A percentile compares a stretch with the other conserved stretches of the same genome.
phyloP scores from a whole-genome alignment of 35 echinoderm and acorn worm species.

The Heliocidaris erythrogramma region DNA sequence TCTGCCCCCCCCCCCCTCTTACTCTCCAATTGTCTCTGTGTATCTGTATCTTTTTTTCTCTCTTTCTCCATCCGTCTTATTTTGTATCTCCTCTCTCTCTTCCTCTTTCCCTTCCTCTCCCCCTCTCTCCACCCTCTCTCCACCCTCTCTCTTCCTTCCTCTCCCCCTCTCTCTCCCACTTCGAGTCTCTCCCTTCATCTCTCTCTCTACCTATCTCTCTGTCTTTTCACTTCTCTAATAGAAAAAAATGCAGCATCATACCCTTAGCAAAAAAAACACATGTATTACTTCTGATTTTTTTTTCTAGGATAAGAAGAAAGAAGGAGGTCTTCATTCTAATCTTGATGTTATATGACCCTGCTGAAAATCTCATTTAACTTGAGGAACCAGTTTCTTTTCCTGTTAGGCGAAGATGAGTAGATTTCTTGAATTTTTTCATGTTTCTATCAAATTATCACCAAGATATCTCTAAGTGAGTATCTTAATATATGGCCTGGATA shows the following conservation, averaged over 20 bases:
- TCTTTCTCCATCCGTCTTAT: too few species aligned
- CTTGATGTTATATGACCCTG: neutral
- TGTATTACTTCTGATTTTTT: neutral
- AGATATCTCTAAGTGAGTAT: neutral
- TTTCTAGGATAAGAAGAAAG: neutral
- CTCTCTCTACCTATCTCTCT: neutral
- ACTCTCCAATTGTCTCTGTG: too few species aligned
- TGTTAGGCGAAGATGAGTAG: neutral
- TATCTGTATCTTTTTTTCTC: too few species aligned
- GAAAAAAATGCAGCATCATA: neutral
- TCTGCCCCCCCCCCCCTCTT: too few species aligned
- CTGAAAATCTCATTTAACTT: neutral
- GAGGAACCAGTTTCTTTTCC: neutral
- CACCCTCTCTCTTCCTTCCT: neutral
- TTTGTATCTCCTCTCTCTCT: too few species aligned
- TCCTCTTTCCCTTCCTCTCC: too few species aligned
- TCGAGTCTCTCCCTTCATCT: neutral
- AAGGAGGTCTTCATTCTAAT: neutral
- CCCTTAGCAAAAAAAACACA: neutral
- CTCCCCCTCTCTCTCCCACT: neutral
- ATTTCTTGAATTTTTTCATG: neutral
- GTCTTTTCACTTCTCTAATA: neutral
- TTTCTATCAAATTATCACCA: neutral
- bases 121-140: neutral
- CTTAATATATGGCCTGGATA: neutral